A percentile compares a stretch with the other conserved stretches of the same genome.
Evolutionary conservation across 1,140 invertebrate species (phyloP).

Genomic region (Lutraria rhynchaena): DNA sequence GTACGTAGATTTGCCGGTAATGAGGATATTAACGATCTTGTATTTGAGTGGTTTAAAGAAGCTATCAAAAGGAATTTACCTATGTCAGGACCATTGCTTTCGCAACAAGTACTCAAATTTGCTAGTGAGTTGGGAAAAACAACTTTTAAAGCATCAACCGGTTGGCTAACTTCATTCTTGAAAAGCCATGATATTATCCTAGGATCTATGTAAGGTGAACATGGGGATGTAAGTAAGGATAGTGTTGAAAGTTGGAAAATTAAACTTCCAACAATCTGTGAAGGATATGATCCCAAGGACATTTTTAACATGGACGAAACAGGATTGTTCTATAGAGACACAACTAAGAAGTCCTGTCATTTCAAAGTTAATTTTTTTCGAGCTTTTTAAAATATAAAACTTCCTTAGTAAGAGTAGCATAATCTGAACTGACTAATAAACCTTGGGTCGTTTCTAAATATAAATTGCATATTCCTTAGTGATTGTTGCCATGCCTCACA

Average conservation of each 20-base stretch:
- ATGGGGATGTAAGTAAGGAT: constrained; percentile 38
- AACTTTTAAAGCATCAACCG: constrained; percentile 68
- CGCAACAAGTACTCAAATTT: constrained; percentile 53
- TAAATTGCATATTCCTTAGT: constrained; percentile 23
- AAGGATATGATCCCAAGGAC: no score
- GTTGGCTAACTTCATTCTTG: constrained; percentile 55
- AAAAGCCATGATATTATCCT: constrained; percentile 46
- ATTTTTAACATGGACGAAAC: no score
- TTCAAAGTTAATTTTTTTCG: no score
- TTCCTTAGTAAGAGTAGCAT: no score
- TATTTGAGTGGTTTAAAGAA: no score
- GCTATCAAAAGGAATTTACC: not conserved
- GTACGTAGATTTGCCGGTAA: not conserved
- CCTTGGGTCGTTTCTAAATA: no score
- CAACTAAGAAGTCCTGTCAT: no score
- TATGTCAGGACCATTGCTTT: constrained; percentile 51
- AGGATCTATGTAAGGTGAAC: constrained; percentile 36
- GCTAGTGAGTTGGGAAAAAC: constrained; percentile 35
- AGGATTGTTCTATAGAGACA: no score
- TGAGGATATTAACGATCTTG: constrained; percentile 56
- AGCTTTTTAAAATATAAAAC: constrained; percentile 53
- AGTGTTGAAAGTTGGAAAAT: constrained; percentile 37
- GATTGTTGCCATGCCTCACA: constrained; percentile 54
- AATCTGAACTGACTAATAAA: no score
- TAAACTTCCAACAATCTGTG: constrained; percentile 41